A percentile compares a stretch with the other conserved stretches of the same genome.
These are phyloP conservation scores for Drosophila malerkotliana DNA, from an alignment of 1,140 invertebrate species.

Conservation along the genomic window DNA sequence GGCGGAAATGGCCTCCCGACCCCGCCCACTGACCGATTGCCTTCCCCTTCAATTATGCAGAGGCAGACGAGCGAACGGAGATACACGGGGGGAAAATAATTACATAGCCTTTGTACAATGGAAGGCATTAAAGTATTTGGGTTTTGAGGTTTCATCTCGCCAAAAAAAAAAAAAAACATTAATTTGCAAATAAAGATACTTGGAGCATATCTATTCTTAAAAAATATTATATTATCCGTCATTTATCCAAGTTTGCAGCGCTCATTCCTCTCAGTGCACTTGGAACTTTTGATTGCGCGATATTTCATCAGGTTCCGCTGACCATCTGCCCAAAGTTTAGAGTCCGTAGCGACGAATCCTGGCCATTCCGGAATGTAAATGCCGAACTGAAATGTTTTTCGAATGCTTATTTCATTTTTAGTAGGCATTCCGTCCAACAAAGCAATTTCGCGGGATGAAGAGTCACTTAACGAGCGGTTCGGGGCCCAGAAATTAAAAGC, in stretches of 20 bases:
- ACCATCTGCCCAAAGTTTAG: slow-evolving; percentile 47
- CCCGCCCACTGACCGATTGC: neutral
- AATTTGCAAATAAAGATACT: no score
- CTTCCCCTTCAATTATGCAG: slow-evolving; percentile 51
- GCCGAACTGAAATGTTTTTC: slow-evolving; percentile 30
- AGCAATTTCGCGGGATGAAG: slow-evolving; percentile 25
- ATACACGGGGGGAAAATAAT: slow-evolving; percentile 35
- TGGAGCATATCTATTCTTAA: no score
- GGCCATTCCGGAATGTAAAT: slow-evolving; percentile 49
- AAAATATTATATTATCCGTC: no score
- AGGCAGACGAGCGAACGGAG: slow-evolving; percentile 25
- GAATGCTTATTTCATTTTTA: slow-evolving; percentile 53
- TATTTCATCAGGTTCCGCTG: slow-evolving; percentile 38
- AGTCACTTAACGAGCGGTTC: slow-evolving; percentile 49
- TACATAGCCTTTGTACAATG: neutral
- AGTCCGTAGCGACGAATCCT: slow-evolving; percentile 10
- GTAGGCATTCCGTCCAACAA: slow-evolving; percentile 41
- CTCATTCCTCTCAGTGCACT: slow-evolving; percentile 24
- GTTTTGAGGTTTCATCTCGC: neutral
- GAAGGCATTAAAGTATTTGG: neutral
- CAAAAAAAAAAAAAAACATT: no score
- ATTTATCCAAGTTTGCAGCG: neutral
- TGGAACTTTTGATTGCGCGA: slow-evolving; percentile 48
- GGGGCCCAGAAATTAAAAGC: slow-evolving; percentile 58
- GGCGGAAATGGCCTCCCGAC: slow-evolving; percentile 1